Conservation (phyloP, 2,797 vertebrate species). For the Stomatorhinus walkeri region DNA sequence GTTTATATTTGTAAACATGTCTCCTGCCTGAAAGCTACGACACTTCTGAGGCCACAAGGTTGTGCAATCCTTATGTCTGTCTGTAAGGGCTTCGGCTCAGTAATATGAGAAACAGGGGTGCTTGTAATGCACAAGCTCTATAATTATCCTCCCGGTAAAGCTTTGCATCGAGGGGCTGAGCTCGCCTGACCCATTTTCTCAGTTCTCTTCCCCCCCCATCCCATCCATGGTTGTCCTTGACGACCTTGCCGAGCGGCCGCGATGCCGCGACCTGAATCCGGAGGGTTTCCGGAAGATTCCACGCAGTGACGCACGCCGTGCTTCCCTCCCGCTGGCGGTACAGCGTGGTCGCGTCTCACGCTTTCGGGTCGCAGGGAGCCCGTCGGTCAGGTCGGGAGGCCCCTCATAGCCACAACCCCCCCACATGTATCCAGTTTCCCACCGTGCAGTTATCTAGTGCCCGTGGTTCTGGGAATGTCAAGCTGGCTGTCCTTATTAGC, state of each 20-base stretch:
- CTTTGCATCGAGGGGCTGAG: conserved; percentile 17
- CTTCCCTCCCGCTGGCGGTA: not conserved
- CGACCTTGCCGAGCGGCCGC: not conserved
- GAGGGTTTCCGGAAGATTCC: not conserved
- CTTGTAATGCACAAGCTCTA: not conserved
- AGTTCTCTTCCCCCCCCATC: not conserved
- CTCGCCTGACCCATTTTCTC: conserved; percentile 3
- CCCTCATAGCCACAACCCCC: not conserved
- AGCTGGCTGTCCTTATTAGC: not conserved
- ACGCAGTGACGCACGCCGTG: not conserved
- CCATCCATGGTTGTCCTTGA: not conserved
- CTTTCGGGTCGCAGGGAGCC: not conserved
- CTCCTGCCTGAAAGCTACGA: not conserved
- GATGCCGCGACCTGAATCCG: not conserved
- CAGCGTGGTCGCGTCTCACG: not conserved
- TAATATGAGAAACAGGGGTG: not conserved
- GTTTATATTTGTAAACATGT: not conserved
- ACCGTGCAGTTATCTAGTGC: not conserved
- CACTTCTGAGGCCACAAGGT: not conserved
- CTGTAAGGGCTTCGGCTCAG: not conserved
- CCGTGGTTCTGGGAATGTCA: not conserved
- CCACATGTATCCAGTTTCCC: not conserved
- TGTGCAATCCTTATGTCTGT: not conserved
- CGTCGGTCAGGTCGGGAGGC: not conserved
- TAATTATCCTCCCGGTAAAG: conserved; percentile 12